Percentiles rank a stretch among this genome's conserved stretches.
These are phyloP conservation scores for Calidris pygmaea DNA, from an alignment of 2,113 vertebrate genomes.

Conservation along the genomic window DNA sequence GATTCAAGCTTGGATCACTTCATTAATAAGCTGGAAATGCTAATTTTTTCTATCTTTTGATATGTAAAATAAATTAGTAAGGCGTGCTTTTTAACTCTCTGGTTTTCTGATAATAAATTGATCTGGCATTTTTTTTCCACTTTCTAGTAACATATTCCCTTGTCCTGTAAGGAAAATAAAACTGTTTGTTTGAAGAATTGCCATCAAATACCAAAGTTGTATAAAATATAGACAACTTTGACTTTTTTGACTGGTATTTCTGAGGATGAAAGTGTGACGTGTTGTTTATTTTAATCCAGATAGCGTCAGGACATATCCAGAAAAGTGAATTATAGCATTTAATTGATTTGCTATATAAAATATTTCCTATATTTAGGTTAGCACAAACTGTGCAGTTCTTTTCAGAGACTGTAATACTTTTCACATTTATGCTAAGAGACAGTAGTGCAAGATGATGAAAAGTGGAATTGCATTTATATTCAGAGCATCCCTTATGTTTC, in stretches of 20 bases:
- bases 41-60: background rate
- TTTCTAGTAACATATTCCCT: background rate
- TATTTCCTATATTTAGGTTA: constrained; percentile 10
- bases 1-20: background rate
- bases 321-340: background rate
- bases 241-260: background rate
- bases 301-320: background rate
- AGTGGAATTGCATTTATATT: constrained; percentile 63
- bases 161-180: background rate
- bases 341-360: constrained; percentile 23
- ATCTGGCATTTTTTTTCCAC: background rate
- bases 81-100: background rate
- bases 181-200: background rate
- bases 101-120: background rate
- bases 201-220: background rate
- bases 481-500: constrained; percentile 46
- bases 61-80: background rate
- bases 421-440: constrained; percentile 45
- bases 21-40: background rate
- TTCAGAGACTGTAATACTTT: background rate
- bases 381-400: background rate
- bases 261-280: background rate
- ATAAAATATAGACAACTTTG: background rate
- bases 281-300: background rate
- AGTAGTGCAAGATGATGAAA: constrained; percentile 64